Conservation (phyloP, 2,888 invertebrate species). For the Pegoplata infirma region DNA sequence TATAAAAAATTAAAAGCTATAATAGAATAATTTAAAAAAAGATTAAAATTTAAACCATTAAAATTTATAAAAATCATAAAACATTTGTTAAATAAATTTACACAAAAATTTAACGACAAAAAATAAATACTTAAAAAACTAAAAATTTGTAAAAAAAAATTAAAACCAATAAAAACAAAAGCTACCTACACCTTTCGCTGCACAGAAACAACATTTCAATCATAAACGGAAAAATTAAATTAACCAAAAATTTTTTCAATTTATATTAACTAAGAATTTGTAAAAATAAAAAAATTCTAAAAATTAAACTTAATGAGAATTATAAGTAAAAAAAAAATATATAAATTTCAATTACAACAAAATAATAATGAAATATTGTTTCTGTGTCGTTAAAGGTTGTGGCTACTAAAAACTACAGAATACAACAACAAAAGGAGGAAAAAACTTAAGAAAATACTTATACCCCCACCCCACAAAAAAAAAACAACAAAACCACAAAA, state of each 20-base stretch:
- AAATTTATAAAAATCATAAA: constrained; percentile 57
- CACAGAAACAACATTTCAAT: constrained; percentile 80
- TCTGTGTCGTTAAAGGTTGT: constrained; percentile 82
- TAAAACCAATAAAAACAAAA: constrained; percentile 56
- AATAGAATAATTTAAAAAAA: constrained; percentile 31
- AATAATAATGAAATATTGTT: constrained; percentile 79
- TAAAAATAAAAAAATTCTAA: neutral
- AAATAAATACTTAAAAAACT: constrained; percentile 30
- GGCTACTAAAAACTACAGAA: constrained; percentile 68
- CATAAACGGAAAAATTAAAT: constrained; percentile 74
- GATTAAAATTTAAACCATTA: neutral
- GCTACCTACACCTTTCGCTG: constrained; percentile 76
- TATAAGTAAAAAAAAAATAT: constrained; percentile 49
- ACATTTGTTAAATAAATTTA: constrained; percentile 44
- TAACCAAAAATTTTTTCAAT: constrained; percentile 53
- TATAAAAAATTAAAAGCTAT: neutral
- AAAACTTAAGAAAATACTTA: too few relatives aligned
- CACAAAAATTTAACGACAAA: too few relatives aligned
- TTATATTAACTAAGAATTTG: constrained; percentile 28
- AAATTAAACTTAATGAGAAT: constrained; percentile 48
- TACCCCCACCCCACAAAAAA: constrained; percentile 7
- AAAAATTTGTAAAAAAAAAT: neutral
- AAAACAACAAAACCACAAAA: constrained; percentile 47
- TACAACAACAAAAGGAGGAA: constrained; percentile 14
- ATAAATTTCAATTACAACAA: constrained; percentile 42